Evolutionary conservation across 2,113 vertebrate genomes (phyloP).

Genomic region (Otus sunia): DNA sequence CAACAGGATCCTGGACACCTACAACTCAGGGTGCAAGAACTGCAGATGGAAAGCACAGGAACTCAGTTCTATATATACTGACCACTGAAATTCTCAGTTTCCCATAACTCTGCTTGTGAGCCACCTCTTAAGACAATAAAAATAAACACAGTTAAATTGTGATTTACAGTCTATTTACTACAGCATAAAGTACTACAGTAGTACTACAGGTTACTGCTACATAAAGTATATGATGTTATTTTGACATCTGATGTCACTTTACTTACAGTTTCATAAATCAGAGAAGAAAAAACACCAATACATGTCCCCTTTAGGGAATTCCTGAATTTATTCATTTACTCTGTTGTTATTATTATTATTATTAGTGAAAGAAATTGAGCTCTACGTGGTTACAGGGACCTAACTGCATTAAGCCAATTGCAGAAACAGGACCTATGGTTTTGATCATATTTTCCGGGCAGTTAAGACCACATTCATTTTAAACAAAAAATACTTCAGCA

Average conservation of each 20-base stretch:
- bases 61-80: background rate
- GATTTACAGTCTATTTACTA: background rate
- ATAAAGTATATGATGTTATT: background rate
- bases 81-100: background rate
- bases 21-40: background rate
- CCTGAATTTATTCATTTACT: background rate
- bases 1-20: background rate
- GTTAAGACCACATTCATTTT: background rate
- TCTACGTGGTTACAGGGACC: background rate
- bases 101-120: background rate
- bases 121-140: background rate
- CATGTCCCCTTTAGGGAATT: background rate
- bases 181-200: background rate
- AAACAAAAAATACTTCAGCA: conserved; percentile 14
- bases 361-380: background rate
- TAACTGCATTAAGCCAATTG: background rate
- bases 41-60: background rate
- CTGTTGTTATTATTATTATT: background rate
- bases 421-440: background rate
- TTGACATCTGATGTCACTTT: background rate
- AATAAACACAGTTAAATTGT: background rate
- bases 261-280: background rate
- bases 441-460: conserved; percentile 29
- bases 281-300: background rate
- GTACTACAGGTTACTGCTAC: background rate